phyloP scores from a whole-genome alignment of 2,888 invertebrate genomes.

The Cheilosia pagana region DNA sequence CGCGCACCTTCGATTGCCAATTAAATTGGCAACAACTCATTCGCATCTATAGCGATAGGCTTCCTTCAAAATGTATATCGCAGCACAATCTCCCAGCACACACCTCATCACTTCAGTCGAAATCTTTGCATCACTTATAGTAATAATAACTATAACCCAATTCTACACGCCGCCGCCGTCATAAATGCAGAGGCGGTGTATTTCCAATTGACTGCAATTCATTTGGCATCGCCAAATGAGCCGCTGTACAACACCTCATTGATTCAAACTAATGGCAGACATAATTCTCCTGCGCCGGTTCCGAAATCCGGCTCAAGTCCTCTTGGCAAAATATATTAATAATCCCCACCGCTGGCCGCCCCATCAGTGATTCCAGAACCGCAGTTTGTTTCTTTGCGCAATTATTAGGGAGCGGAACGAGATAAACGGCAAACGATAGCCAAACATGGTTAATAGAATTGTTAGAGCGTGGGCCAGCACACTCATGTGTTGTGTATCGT shows the following conservation, averaged over 20 bases:
- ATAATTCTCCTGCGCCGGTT: constrained; percentile 59
- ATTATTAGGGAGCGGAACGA: constrained; percentile 75
- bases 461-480: constrained; percentile 73
- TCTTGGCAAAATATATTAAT: constrained; percentile 53
- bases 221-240: constrained; percentile 61
- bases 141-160: constrained; percentile 51
- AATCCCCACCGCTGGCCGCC: constrained; percentile 29
- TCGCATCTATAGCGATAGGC: background rate
- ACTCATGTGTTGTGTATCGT: constrained; percentile 65
- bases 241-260: constrained; percentile 71
- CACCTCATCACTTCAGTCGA: constrained; percentile 39
- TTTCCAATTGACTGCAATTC: constrained; percentile 56
- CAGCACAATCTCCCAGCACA: constrained; percentile 19
- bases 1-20: constrained; percentile 17
- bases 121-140: constrained; percentile 22
- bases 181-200: constrained; percentile 63
- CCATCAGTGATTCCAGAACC: constrained; percentile 45
- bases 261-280: constrained; percentile 71
- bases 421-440: constrained; percentile 74
- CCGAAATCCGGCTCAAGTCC: constrained; percentile 28
- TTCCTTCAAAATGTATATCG: background rate
- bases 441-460: constrained; percentile 75
- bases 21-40: constrained; percentile 45
- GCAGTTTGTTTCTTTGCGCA: constrained; percentile 69
- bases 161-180: constrained; percentile 15